Percentiles rank a stretch among this genome's conserved stretches.
Conservation (phyloP, 37 sponge, comb jelly and placozoan genomes). For the Tethya wilhelma region DNA sequence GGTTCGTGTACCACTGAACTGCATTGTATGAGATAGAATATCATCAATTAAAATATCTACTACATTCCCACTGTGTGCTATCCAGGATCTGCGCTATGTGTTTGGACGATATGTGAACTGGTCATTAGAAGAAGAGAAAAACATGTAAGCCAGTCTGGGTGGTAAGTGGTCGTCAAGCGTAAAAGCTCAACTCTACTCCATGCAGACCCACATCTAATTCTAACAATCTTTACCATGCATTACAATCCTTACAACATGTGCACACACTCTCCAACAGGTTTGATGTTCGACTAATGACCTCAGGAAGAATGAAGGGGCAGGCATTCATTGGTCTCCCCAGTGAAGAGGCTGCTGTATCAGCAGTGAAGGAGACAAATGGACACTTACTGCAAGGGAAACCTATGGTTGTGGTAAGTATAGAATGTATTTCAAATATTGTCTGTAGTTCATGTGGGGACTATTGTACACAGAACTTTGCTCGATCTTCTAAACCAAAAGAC, state of each 20-base stretch:
- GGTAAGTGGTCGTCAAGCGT: no score
- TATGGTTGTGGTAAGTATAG: constrained; percentile 84
- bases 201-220: neutral
- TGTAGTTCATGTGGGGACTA: neutral
- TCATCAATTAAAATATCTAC: neutral
- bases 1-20: constrained; percentile 15
- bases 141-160: constrained; percentile 34
- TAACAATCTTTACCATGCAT: neutral
- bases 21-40: neutral
- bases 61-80: neutral
- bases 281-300: constrained; percentile 81
- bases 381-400: constrained; percentile 83
- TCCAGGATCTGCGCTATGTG: constrained; percentile 78
- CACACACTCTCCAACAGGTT: constrained; percentile 32
- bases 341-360: constrained; percentile 72
- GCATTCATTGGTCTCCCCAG: constrained; percentile 93
- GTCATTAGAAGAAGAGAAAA: constrained; percentile 35
- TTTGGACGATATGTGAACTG: constrained; percentile 80
- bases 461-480: constrained; percentile 53
- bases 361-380: constrained; percentile 89
- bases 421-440: neutral
- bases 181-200: neutral
- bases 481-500: constrained; percentile 50
- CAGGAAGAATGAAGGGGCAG: constrained; percentile 96
- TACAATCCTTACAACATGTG: neutral